Percentiles rank a stretch among this genome's conserved stretches.
These are phyloP conservation scores for Oopsacas minuta DNA, from an alignment of 37 sponge, comb jelly and placozoan genomes.

Conservation along the genomic window DNA sequence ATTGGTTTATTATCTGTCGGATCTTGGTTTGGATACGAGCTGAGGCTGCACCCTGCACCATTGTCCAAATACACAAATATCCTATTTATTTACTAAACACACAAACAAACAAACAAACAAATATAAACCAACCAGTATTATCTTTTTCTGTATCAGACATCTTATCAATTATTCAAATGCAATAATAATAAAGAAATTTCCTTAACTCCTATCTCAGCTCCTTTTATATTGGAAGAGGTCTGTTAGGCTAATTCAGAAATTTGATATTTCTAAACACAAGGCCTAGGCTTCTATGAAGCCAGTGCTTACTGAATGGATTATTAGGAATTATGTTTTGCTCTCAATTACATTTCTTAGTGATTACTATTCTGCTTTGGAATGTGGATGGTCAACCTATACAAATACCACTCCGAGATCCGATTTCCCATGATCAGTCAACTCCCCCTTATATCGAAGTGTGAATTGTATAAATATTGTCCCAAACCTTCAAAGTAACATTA, in stretches of 20 bases:
- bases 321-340: too few relatives aligned
- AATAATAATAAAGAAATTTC: background rate
- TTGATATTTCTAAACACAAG: background rate
- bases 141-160: background rate
- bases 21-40: constrained; percentile 13
- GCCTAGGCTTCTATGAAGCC: background rate
- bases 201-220: background rate
- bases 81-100: background rate
- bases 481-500: too few relatives aligned
- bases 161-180: background rate
- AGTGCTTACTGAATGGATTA: too few relatives aligned
- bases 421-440: too few relatives aligned
- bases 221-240: background rate
- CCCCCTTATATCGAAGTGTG: too few relatives aligned
- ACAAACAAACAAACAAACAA: background rate
- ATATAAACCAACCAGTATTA: background rate
- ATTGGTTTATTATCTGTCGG: too few relatives aligned
- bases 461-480: too few relatives aligned
- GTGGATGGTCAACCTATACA: too few relatives aligned
- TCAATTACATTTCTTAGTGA: too few relatives aligned
- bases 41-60: background rate
- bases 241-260: background rate
- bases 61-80: background rate
- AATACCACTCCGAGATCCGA: too few relatives aligned
- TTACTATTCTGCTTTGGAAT: too few relatives aligned